phyloP scores from a whole-genome alignment of 2,113 vertebrate genomes.

The Grammomys dolichurus region DNA sequence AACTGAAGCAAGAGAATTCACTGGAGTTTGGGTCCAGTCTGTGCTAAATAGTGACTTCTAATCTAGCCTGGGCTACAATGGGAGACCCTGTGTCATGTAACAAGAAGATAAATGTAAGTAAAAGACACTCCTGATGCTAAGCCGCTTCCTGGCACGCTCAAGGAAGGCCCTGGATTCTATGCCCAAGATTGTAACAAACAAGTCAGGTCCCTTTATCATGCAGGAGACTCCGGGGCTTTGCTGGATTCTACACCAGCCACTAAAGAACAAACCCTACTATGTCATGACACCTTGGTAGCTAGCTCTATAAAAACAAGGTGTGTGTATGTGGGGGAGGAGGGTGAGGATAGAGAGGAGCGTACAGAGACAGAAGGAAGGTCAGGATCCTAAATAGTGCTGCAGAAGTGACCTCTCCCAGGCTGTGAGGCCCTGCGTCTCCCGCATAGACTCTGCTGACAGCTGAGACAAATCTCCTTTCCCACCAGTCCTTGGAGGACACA shows the following conservation, averaged over 20 bases:
- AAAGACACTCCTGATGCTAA: background rate
- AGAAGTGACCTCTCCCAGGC: background rate
- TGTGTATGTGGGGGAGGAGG: background rate
- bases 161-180: background rate
- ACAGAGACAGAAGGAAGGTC: background rate
- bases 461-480: constrained; percentile 41
- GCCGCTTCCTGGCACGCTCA: background rate
- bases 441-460: constrained; percentile 1
- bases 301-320: background rate
- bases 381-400: background rate
- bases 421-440: background rate
- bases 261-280: background rate
- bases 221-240: background rate
- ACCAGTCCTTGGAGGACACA: background rate
- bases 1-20: background rate
- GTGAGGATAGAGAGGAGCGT: background rate
- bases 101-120: background rate
- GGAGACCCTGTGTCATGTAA: background rate
- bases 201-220: background rate
- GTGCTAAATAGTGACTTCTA: background rate
- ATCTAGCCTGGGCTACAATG: background rate
- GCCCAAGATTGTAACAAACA: background rate
- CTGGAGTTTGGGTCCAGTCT: background rate
- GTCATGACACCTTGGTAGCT: background rate
- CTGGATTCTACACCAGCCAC: background rate